phyloP scores from a whole-genome alignment of 2,888 invertebrate species.

The Lottia gigantea region DNA sequence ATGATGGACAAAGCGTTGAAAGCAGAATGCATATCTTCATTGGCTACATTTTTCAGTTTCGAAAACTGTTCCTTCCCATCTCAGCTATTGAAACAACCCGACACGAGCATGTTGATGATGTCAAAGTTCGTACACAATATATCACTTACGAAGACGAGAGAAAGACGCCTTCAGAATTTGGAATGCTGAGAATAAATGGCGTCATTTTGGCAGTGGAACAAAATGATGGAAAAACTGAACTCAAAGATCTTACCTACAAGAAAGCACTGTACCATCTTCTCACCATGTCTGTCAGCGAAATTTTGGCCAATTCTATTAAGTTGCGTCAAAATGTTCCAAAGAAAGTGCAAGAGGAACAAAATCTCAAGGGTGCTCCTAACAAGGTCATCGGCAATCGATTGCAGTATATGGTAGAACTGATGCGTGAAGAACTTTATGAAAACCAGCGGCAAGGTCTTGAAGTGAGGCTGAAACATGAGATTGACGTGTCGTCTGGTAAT shows the following conservation, averaged over 20 bases:
- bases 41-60: background rate
- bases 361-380: background rate
- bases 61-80: background rate
- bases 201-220: background rate
- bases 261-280: background rate
- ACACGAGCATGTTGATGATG: background rate
- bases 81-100: conserved; percentile 1
- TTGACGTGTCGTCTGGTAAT: background rate
- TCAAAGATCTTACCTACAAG: background rate
- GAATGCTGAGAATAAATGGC: background rate
- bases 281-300: background rate
- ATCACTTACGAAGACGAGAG: background rate
- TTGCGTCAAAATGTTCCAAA: background rate
- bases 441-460: background rate
- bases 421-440: background rate
- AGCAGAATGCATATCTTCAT: background rate
- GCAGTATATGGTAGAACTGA: background rate
- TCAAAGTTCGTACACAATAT: background rate
- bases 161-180: background rate
- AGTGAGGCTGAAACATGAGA: background rate
- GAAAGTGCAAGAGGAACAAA: background rate
- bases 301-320: background rate
- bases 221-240: background rate
- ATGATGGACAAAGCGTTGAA: background rate
- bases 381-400: background rate